A percentile compares a stretch with the other conserved stretches of the same genome.
Evolutionary conservation across 2,888 invertebrate genomes (phyloP).

Genomic region (Macrophya alboannulata): DNA sequence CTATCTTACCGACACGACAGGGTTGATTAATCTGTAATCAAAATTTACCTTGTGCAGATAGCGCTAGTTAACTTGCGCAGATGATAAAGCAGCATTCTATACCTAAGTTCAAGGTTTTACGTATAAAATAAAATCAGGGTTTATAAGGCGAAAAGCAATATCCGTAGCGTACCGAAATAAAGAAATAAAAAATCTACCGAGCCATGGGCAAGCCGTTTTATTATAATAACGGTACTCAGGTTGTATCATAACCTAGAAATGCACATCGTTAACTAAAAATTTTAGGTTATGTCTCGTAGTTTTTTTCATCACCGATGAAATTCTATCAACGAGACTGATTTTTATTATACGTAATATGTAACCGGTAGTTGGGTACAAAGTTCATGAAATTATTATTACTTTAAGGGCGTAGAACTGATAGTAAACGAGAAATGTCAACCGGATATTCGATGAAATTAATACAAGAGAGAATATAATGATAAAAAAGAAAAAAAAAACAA

Average conservation of each 20-base stretch:
- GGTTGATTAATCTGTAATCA: background rate
- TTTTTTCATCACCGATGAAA: background rate
- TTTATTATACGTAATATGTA: slow-evolving; percentile 7
- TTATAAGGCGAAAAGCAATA: background rate
- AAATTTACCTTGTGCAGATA: slow-evolving; percentile 18
- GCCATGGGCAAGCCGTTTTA: background rate
- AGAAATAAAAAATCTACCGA: background rate
- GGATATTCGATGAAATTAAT: slow-evolving; percentile 38
- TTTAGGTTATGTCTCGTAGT: slow-evolving; percentile 25
- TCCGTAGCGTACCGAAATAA: background rate
- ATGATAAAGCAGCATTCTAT: slow-evolving; percentile 23
- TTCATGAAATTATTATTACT: slow-evolving; percentile 10
- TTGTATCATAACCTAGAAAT: slow-evolving; percentile 40
- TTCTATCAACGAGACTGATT: background rate
- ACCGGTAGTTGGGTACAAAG: slow-evolving; percentile 44
- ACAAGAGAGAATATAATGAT: background rate
- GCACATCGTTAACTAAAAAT: background rate
- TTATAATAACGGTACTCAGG: slow-evolving; percentile 12
- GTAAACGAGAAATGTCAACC: slow-evolving; percentile 19
- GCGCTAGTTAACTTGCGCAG: slow-evolving; percentile 1
- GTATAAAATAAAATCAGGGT: background rate
- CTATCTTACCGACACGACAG: background rate
- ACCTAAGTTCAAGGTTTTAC: background rate
- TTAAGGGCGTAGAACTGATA: background rate
- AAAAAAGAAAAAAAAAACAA: background rate